Evolutionary conservation across 2,797 vertebrate genomes (phyloP), one percentile per base, ranked within the genome.

Genomic region (Eidolon dupreanum): DNA sequence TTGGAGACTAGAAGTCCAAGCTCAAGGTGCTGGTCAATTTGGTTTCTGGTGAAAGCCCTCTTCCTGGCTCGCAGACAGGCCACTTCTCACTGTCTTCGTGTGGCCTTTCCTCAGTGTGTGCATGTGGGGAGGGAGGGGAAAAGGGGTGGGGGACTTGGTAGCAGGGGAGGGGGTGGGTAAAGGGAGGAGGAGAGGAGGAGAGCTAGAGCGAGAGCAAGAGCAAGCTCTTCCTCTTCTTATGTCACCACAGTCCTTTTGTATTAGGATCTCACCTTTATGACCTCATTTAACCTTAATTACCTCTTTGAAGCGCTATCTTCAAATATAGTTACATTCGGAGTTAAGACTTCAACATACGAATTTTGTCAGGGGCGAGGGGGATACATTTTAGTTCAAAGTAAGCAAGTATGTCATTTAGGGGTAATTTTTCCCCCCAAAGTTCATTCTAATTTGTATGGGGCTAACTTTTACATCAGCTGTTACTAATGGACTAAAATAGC

Each of bases 381-480:
- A 38, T 51, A 66, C 53, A 66, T 4, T 51, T 59, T 15, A 31
- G 33, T 41, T 53, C 12, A 75, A 7, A 59, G 82, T 41, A 66
- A 22, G 46, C 71, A 79, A 61, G 31, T 88, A 78, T 36, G 68
- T 95, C 85, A 73, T 66, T 57, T 77, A 81, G 28, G 68, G 75
- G 81, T 88, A 71, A 89, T 81, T 41, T 94, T 92, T 70, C 85
- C 86, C 86, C 66, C 55, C 46, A 84, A 94, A n/a, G 71, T 90
- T 96, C 49, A 88, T 57, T 88, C 24, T 38, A 95, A n/a, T 88
- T 87, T 71, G 65, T 70, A 84, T 97, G 86, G 63, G 83, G 83
- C 82, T 77, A 91, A 89, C 78, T 93, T 88, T 90, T 70, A 95
- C 77, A 70, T 74, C 90, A 93, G 49, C 73, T 66, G 43, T 94